Conservation (phyloP, 2,888 invertebrate genomes). For the Aphrophora alni region DNA sequence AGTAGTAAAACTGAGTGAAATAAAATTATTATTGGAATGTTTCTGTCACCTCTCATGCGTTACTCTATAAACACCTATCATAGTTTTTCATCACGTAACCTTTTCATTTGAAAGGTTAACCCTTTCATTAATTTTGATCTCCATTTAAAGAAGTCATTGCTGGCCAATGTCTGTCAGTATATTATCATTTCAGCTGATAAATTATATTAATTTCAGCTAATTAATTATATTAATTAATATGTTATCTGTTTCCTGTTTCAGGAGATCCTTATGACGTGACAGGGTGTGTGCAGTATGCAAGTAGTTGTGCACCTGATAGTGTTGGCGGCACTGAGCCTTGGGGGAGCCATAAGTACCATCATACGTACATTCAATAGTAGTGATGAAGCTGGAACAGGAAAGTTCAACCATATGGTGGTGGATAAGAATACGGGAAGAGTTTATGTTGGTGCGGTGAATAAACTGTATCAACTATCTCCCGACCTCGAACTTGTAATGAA, state of each 20-base stretch:
- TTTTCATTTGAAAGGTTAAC: no score
- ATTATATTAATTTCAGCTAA: no score
- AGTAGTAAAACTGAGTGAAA: no score
- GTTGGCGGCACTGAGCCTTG: constrained; percentile 36
- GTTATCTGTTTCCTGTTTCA: constrained; percentile 25
- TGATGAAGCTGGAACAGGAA: constrained; percentile 66
- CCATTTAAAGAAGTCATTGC: no score
- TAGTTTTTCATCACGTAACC: no score
- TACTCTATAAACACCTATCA: no score
- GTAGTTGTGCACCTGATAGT: constrained; percentile 40
- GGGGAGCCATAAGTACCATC: constrained; percentile 36
- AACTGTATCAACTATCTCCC: constrained; percentile 88
- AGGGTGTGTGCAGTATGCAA: constrained; percentile 40
- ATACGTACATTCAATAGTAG: constrained; percentile 65
- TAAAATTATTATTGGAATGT: no score
- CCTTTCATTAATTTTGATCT: no score
- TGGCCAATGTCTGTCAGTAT: no score
- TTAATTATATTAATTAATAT: neutral
- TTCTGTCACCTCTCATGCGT: no score
- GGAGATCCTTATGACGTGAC: constrained; percentile 40
- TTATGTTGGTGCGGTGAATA: constrained; percentile 90
- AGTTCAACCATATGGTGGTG: constrained; percentile 88
- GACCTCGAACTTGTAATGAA: constrained; percentile 81
- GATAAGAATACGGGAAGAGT: constrained; percentile 91
- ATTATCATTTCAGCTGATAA: no score